Evolutionary conservation across 2,888 invertebrate genomes (phyloP).

Genomic region (Panorpa germanica): DNA sequence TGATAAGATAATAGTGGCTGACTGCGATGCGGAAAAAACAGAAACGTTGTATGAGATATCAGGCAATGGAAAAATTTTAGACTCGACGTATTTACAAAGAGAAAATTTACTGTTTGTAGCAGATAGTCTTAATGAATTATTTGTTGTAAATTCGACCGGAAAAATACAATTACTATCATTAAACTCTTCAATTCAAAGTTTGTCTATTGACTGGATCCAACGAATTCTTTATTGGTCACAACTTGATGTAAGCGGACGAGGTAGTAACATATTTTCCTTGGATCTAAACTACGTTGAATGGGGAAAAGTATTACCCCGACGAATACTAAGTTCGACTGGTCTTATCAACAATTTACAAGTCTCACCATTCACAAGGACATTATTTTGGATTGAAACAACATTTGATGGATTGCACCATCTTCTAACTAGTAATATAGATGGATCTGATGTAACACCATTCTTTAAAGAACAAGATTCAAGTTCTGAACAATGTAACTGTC

Average conservation of each 20-base stretch:
- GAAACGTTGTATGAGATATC: slow-evolving; percentile 31
- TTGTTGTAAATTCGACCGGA: slow-evolving; percentile 15
- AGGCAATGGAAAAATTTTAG: slow-evolving; percentile 46
- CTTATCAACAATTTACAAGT: slow-evolving; percentile 50
- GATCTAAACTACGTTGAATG: slow-evolving; percentile 41
- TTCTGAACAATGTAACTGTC: slow-evolving; percentile 38
- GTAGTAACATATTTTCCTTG: slow-evolving; percentile 39
- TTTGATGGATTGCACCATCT: slow-evolving; percentile 36
- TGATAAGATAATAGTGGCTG: slow-evolving; percentile 53
- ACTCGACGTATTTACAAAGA: slow-evolving; percentile 44
- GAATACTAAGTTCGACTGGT: slow-evolving; percentile 32
- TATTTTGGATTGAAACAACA: slow-evolving; percentile 59
- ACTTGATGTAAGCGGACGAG: slow-evolving; percentile 27
- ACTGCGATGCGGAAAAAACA: slow-evolving; percentile 50
- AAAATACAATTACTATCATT: slow-evolving; percentile 33
- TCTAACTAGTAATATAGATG: slow-evolving; percentile 40
- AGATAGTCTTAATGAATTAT: slow-evolving; percentile 29
- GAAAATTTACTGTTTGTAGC: slow-evolving; percentile 69
- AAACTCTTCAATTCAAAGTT: slow-evolving; percentile 36
- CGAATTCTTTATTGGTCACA: slow-evolving; percentile 71
- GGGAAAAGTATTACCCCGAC: slow-evolving; percentile 27
- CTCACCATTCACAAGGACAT: slow-evolving; percentile 50
- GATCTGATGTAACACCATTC: slow-evolving; percentile 32
- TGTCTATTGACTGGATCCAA: slow-evolving; percentile 78
- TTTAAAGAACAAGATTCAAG: slow-evolving; percentile 25